Base-by-base conservation (phyloP, 2,888 invertebrate species). In the Agrochola lota region DNA sequence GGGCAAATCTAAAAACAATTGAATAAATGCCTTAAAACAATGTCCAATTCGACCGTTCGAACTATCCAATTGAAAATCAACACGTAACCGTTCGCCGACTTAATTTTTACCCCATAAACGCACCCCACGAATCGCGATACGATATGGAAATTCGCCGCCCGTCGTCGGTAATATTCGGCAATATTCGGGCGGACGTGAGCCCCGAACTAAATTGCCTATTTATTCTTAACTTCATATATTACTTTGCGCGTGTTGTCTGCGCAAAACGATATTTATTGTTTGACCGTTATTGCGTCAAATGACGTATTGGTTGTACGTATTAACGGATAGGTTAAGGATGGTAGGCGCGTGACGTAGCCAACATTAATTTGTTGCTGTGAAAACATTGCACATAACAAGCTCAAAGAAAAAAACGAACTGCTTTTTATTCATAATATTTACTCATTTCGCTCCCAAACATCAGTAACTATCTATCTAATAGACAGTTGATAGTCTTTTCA, bases 151-250 rank as follows among this genome's bases (percentile, higher is more conserved):
- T 96, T 93, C 94, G 93, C 85, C 92, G 90, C 91, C 91, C 93
- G 94, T 94, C 94, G 94, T 94, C 95, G 95, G 95, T 96, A 91
- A 95, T 96, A 96, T 96, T 97, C 96, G 95, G 94, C 95, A 94
- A 95, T 96, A 95, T 95, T 96, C 96, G 95, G 94, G 85, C 88
- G 94, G 90, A 97, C 97, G 97, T 97, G 97, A 92, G 96, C 91
- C 92, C 93, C 94, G 92, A 93, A 94, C 95, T 95, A 96, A 97
- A 97, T 96, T 95, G 97, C 96, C 97, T 97, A 96, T 97, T 97
- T 97, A 97, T 97, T 96, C 97, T 96, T 96, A 95, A 97, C 96
- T 96, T 97, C 97, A 97, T 97, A 97, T 96, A 97, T 97, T 97
- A 97, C 96, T 96, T 96, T 96, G 95, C 95, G 96, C 95, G 94